Percentiles rank a stretch among this genome's conserved stretches.
These are phyloP conservation scores for Trisateles emortualis DNA, from an alignment of 2,888 invertebrate genomes.

Conservation along the genomic window DNA sequence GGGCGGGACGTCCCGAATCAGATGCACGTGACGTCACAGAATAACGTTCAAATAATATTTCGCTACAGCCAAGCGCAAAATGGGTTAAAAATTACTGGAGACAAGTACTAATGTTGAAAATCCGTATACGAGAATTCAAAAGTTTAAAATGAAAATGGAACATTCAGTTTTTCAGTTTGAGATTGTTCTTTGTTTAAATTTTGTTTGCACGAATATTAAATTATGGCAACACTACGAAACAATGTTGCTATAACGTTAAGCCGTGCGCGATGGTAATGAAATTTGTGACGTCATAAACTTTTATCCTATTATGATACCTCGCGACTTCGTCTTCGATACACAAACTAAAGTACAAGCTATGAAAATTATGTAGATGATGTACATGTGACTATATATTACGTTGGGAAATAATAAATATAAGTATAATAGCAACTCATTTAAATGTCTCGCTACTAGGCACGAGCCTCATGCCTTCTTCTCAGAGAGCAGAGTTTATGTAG, in stretches of 20 bases:
- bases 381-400: no score
- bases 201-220: neutral
- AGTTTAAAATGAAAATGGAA: constrained; percentile 38
- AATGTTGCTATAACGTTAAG: constrained; percentile 13
- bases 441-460: no score
- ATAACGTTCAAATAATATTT: constrained; percentile 72
- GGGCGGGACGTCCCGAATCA: constrained; percentile 69
- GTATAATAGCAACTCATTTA: no score
- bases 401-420: no score
- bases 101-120: constrained; percentile 46
- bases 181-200: constrained; percentile 13
- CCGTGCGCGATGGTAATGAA: constrained; percentile 9
- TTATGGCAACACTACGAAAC: constrained; percentile 2
- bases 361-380: no score
- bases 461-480: no score
- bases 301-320: constrained; percentile 16
- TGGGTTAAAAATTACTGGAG: constrained; percentile 49
- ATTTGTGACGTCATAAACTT: constrained; percentile 10
- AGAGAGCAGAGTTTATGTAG: no score
- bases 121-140: constrained; percentile 33
- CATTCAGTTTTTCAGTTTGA: constrained; percentile 17
- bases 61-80: constrained; percentile 53
- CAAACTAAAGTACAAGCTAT: constrained; percentile 2
- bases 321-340: constrained; percentile 16
- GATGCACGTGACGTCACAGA: constrained; percentile 80